Conservation (phyloP, 1,140 invertebrate genomes). For the Zaprionus ornatus region DNA sequence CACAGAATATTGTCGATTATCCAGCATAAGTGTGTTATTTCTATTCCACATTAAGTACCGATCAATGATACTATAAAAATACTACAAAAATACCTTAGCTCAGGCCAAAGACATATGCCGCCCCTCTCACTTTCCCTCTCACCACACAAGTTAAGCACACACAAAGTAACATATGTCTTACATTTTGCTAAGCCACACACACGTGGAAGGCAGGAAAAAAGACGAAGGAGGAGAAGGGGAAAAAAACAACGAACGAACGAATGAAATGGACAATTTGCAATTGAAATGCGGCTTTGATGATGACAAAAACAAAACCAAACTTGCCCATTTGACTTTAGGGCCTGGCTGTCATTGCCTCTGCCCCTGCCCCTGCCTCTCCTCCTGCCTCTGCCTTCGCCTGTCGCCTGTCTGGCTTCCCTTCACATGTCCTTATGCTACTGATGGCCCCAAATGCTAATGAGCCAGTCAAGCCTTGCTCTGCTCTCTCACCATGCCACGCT, state of each 20-base stretch:
- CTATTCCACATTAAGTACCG: not conserved
- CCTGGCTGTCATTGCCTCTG: slow-evolving; percentile 25
- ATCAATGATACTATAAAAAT: not conserved
- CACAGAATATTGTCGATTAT: not conserved
- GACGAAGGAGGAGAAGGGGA: not conserved
- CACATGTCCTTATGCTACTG: slow-evolving; percentile 57
- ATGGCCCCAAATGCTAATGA: slow-evolving; percentile 77
- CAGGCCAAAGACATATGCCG: not conserved
- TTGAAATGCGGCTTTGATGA: slow-evolving; percentile 65
- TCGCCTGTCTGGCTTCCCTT: slow-evolving; percentile 56
- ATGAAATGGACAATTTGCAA: slow-evolving; percentile 59
- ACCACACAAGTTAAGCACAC: not conserved
- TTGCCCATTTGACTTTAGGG: slow-evolving; percentile 37
- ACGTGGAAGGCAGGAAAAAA: not conserved
- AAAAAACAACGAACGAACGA: slow-evolving; percentile 22
- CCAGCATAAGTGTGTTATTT: not conserved
- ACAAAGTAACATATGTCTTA: not conserved
- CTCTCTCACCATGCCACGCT: not conserved
- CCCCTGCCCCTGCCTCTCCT: no score
- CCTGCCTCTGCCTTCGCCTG: slow-evolving; percentile 2
- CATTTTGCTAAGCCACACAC: not conserved
- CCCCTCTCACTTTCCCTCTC: not conserved
- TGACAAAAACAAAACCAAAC: slow-evolving; percentile 48
- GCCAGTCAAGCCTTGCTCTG: slow-evolving; percentile 35
- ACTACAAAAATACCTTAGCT: not conserved